A percentile compares a stretch with the other conserved stretches of the same genome.
These are phyloP conservation scores for Paedocypris micromegethes DNA, from an alignment of 2,797 vertebrate genomes.

Conservation along the genomic window DNA sequence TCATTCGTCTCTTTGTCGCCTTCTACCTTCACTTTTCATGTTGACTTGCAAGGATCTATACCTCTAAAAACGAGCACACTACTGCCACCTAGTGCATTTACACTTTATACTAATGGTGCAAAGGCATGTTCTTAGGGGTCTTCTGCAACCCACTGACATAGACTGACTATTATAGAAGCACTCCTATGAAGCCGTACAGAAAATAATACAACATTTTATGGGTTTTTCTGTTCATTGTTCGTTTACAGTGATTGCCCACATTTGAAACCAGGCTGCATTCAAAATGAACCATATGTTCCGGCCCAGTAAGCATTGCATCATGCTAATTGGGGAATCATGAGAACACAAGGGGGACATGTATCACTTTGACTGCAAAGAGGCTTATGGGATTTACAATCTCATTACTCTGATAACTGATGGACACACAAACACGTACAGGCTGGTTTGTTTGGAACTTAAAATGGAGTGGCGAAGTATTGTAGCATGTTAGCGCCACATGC, in stretches of 20 bases:
- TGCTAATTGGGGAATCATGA: slow-evolving; percentile 33
- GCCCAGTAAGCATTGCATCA: slow-evolving; percentile 25
- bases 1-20: no score
- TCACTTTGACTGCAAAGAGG: slow-evolving; percentile 26
- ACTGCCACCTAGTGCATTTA: no score
- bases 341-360: slow-evolving; percentile 19
- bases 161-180: no score
- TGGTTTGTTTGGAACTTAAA: slow-evolving; percentile 4
- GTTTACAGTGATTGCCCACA: slow-evolving; percentile 7
- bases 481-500: slow-evolving; percentile 1
- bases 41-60: no score
- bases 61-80: no score
- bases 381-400: slow-evolving; percentile 21
- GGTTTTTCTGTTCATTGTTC: no score
- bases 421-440: slow-evolving; percentile 1
- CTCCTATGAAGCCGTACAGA: no score
- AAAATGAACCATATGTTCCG: slow-evolving; percentile 34
- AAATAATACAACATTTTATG: no score
- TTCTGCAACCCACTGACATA: no score
- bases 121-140: no score
- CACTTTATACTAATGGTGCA: no score
- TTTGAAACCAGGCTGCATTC: slow-evolving; percentile 34
- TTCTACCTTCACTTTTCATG: no score
- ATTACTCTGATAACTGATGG: slow-evolving; percentile 30
- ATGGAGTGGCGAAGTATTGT: background rate